These are phyloP conservation scores for Argya squamiceps DNA, from an alignment of 2,797 vertebrate genomes.

Conservation along the genomic window DNA sequence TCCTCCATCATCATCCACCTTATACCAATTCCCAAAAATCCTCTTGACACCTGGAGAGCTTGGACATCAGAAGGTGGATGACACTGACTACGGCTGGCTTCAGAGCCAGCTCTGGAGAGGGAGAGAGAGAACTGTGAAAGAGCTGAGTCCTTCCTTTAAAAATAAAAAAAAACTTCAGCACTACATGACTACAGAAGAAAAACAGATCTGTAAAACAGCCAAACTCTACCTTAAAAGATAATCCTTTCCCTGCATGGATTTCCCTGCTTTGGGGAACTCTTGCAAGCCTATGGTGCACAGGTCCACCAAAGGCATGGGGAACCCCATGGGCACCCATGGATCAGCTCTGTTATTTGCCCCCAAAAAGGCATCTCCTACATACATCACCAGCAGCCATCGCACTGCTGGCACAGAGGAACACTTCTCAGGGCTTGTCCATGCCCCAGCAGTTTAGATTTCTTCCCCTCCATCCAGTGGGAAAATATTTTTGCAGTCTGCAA, in stretches of 20 bases:
- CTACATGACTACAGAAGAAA: slow-evolving; percentile 19
- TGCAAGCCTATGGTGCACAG: background rate
- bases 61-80: background rate
- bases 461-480: slow-evolving; percentile 69
- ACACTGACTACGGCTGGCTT: background rate
- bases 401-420: background rate
- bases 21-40: background rate
- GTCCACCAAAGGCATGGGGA: background rate
- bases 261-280: slow-evolving; percentile 10
- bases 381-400: background rate
- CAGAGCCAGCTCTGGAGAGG: background rate
- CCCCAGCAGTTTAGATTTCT: slow-evolving; percentile 38
- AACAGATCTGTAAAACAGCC: slow-evolving; percentile 16
- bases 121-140: slow-evolving; percentile 14
- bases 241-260: slow-evolving; percentile 20
- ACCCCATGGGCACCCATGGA: background rate
- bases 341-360: background rate
- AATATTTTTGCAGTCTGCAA: slow-evolving; percentile 68
- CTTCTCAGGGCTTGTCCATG: background rate
- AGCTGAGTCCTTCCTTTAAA: slow-evolving; percentile 39
- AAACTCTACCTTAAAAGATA: background rate
- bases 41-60: background rate
- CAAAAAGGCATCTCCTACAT: background rate
- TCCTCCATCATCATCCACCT: background rate
- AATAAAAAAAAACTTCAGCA: slow-evolving; percentile 8